Conservation (phyloP, 2,888 invertebrate species). For the Pyralis farinalis region DNA sequence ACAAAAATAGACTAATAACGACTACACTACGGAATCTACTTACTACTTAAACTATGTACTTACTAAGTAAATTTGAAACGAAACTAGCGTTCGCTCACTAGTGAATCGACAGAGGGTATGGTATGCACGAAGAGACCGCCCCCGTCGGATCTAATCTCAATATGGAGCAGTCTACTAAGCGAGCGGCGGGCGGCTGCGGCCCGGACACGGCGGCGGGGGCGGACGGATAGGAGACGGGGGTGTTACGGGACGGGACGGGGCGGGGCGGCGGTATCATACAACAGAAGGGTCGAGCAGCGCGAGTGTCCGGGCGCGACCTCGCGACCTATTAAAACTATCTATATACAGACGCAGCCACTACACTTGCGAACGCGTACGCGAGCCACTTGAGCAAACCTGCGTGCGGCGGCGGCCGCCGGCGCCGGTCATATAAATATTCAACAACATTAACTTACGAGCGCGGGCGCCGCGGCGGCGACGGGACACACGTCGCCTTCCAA, state of each 20-base stretch:
- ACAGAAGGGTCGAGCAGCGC: slow-evolving; percentile 29
- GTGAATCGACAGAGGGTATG: slow-evolving; percentile 54
- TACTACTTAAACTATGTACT: slow-evolving; percentile 73
- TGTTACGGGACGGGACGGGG: slow-evolving; percentile 31
- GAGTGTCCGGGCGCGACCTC: slow-evolving; percentile 34
- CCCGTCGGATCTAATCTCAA: slow-evolving; percentile 42
- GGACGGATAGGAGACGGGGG: slow-evolving; percentile 43
- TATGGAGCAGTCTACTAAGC: slow-evolving; percentile 32
- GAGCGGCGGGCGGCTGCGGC: not conserved
- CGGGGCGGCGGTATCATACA: slow-evolving; percentile 31
- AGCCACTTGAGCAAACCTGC: slow-evolving; percentile 68
- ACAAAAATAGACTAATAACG: slow-evolving; percentile 78
- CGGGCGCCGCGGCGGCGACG: slow-evolving; percentile 20
- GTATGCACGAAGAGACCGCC: slow-evolving; percentile 24
- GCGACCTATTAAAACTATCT: slow-evolving; percentile 54
- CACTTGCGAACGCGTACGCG: slow-evolving; percentile 58
- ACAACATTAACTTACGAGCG: slow-evolving; percentile 37
- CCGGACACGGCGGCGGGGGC: not conserved
- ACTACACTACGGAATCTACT: slow-evolving; percentile 76
- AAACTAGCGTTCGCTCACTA: slow-evolving; percentile 73
- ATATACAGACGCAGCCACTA: slow-evolving; percentile 69
- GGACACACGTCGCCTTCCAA: slow-evolving; percentile 47
- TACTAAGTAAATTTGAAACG: slow-evolving; percentile 72
- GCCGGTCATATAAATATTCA: slow-evolving; percentile 45
- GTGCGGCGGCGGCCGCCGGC: slow-evolving; percentile 36